Conservation (phyloP, 2,797 vertebrate species). For the Eidolon dupreanum region DNA sequence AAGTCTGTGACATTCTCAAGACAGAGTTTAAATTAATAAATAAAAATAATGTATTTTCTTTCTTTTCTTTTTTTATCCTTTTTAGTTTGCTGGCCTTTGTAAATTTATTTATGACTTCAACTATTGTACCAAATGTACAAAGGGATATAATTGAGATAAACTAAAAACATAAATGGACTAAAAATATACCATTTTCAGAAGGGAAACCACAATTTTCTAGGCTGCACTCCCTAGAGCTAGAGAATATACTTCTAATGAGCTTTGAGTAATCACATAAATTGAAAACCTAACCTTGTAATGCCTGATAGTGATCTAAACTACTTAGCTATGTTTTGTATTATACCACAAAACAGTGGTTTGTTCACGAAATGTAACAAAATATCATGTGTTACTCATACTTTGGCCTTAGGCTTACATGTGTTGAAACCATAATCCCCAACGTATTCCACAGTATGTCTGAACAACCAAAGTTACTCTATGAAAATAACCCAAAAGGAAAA, state of each 20-base stretch:
- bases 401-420: slow-evolving; percentile 87
- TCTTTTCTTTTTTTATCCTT: neutral
- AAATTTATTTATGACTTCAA: slow-evolving; percentile 72
- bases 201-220: slow-evolving; percentile 83
- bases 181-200: slow-evolving; percentile 81
- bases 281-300: slow-evolving; percentile 86
- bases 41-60: slow-evolving; percentile 48
- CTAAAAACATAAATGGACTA: slow-evolving; percentile 81
- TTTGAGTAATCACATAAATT: slow-evolving; percentile 87
- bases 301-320: slow-evolving; percentile 88
- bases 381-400: slow-evolving; percentile 88
- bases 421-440: slow-evolving; percentile 86
- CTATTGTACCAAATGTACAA: slow-evolving; percentile 78
- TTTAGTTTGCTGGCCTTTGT: slow-evolving; percentile 41
- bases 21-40: slow-evolving; percentile 52
- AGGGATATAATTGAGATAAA: slow-evolving; percentile 82
- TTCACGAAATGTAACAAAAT: slow-evolving; percentile 89
- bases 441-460: slow-evolving; percentile 87
- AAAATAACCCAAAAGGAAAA: slow-evolving; percentile 86
- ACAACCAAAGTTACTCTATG: slow-evolving; percentile 84
- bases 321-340: slow-evolving; percentile 87
- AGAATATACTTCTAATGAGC: slow-evolving; percentile 86
- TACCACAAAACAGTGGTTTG: slow-evolving; percentile 88
- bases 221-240: slow-evolving; percentile 83
- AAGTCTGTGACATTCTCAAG: slow-evolving; percentile 43